These are phyloP conservation scores for Latheticus oryzae DNA, from an alignment of 2,888 invertebrate genomes.

Conservation along the genomic window DNA sequence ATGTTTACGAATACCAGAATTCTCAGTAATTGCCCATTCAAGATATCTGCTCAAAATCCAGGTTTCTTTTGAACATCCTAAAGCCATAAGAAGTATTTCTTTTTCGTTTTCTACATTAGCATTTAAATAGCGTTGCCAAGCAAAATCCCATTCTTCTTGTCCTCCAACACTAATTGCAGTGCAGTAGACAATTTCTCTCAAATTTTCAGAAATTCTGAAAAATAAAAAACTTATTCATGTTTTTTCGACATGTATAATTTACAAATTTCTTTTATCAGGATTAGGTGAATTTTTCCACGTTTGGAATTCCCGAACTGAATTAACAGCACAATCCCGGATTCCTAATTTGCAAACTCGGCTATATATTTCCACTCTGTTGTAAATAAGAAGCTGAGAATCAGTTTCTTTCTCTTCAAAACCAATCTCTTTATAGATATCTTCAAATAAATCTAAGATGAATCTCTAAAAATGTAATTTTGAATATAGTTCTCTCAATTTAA, in stretches of 20 bases:
- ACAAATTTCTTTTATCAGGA: conserved; percentile 82
- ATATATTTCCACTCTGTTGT: conserved; percentile 78
- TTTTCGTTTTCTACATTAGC: conserved; percentile 86
- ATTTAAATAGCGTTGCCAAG: conserved; percentile 81
- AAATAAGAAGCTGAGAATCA: conserved; percentile 77
- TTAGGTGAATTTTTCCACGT: conserved; percentile 80
- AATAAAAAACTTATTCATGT: background rate
- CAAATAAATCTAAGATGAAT: conserved; percentile 75
- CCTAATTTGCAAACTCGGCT: conserved; percentile 82
- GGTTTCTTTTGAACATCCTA: conserved; percentile 85
- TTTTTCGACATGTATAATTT: conserved; percentile 65
- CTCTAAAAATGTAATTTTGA: conserved; percentile 67
- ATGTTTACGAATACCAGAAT: conserved; percentile 84
- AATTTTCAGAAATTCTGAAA: conserved; percentile 82
- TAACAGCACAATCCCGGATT: conserved; percentile 78
- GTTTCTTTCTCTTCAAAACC: conserved; percentile 75
- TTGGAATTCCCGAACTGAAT: conserved; percentile 78
- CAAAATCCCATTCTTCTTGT: conserved; percentile 89
- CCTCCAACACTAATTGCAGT: conserved; percentile 86
- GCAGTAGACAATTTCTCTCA: conserved; percentile 87
- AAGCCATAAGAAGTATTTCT: conserved; percentile 78
- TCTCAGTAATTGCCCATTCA: conserved; percentile 77
- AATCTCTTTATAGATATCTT: conserved; percentile 75
- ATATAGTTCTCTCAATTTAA: no score
- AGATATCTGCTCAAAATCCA: conserved; percentile 86